These are phyloP conservation scores for Drosophila bocqueti DNA, from an alignment of 1,140 invertebrate genomes.

Conservation along the genomic window DNA sequence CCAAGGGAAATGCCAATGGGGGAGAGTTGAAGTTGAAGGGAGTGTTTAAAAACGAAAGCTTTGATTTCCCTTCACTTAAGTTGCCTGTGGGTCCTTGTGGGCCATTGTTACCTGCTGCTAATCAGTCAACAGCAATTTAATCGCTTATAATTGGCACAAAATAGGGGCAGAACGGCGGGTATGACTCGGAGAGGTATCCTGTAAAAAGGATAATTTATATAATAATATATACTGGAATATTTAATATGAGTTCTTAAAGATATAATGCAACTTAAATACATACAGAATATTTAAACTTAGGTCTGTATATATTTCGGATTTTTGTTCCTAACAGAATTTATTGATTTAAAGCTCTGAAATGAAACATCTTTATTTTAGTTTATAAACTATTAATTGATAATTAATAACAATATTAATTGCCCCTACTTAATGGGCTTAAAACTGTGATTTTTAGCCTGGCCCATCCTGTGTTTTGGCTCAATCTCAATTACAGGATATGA, in stretches of 20 bases:
- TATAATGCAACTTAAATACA: not conserved
- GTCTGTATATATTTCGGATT: not conserved
- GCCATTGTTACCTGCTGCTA: constrained; percentile 5
- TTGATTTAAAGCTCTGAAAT: not conserved
- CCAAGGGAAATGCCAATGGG: not conserved
- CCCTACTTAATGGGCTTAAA: not conserved
- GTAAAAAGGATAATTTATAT: not conserved
- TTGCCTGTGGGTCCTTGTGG: not conserved
- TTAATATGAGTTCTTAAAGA: too few relatives aligned
- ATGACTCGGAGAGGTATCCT: not conserved
- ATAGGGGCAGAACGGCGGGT: not conserved
- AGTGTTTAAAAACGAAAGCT: not conserved
- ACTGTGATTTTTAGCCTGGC: not conserved
- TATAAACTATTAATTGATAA: not conserved
- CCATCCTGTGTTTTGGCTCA: not conserved
- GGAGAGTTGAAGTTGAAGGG: not conserved
- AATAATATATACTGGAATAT: too few relatives aligned
- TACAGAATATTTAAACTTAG: not conserved
- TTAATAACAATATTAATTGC: not conserved
- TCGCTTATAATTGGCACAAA: constrained; percentile 45
- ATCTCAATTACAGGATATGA: constrained; percentile 4
- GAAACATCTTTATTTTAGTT: not conserved
- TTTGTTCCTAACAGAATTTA: not conserved
- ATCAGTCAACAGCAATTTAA: constrained; percentile 49
- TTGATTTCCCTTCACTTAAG: not conserved